A percentile compares a stretch with the other conserved stretches of the same genome.
These are phyloP conservation scores for Steinernema carpocapsae DNA, from an alignment of 2,888 invertebrate species.

Conservation along the genomic window DNA sequence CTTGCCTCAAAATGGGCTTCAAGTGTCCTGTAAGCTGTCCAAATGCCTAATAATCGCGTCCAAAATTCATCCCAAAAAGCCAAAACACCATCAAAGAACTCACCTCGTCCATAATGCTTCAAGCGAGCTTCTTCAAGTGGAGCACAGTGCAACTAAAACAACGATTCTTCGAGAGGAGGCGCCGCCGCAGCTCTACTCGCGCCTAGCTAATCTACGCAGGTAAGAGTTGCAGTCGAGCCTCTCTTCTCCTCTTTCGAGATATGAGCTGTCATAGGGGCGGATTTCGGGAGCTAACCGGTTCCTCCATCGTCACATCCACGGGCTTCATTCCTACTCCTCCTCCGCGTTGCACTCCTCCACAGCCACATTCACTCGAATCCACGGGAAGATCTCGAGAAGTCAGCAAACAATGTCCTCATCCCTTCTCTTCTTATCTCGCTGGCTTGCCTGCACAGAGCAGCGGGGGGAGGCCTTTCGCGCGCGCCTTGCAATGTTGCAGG, in stretches of 20 bases:
- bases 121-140: constrained; percentile 14
- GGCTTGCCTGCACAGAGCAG: background rate
- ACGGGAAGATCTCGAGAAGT: constrained; percentile 31
- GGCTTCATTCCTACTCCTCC: constrained; percentile 2
- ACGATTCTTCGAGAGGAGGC: constrained; percentile 16
- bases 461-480: background rate
- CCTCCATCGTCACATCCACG: too few relatives aligned
- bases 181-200: constrained; percentile 6
- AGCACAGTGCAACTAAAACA: background rate
- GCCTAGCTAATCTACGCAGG: constrained; percentile 29
- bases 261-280: constrained; percentile 26
- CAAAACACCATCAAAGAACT: background rate
- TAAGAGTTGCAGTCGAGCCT: constrained; percentile 24
- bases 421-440: background rate
- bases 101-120: constrained; percentile 30
- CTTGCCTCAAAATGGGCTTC: too few relatives aligned
- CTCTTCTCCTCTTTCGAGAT: background rate
- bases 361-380: constrained; percentile 15
- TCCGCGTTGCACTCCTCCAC: constrained; percentile 14
- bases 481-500: background rate
- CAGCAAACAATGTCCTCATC: constrained; percentile 28
- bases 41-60: too few relatives aligned
- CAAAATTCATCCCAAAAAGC: too few relatives aligned
- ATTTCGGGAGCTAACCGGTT: constrained; percentile 24
- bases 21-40: too few relatives aligned